These are phyloP conservation scores for Sakesphorus luctuosus DNA, from an alignment of 2,113 vertebrate genomes.

Conservation along the genomic window DNA sequence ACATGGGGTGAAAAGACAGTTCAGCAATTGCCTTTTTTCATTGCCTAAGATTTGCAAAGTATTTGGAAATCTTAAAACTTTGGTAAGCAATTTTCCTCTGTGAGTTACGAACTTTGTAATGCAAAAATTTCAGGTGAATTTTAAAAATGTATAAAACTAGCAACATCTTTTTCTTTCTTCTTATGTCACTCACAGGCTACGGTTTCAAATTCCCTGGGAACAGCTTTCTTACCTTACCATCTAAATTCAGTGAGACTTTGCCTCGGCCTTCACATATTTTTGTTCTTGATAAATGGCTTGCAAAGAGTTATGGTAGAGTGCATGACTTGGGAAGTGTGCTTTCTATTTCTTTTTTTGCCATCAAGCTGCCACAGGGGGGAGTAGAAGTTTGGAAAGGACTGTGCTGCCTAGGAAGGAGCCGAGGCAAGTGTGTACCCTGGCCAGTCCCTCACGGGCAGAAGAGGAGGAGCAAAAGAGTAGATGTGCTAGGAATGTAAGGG, in stretches of 20 bases:
- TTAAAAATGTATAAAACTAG: background rate
- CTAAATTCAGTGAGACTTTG: background rate
- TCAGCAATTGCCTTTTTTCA: background rate
- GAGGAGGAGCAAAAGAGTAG: background rate
- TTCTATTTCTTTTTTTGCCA: conserved; percentile 2
- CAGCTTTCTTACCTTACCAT: background rate
- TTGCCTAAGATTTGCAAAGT: background rate
- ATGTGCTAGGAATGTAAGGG: background rate
- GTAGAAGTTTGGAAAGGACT: conserved; percentile 61
- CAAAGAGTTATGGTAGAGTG: background rate
- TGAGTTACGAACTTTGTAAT: background rate
- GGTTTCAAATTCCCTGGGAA: background rate
- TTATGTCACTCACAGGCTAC: background rate
- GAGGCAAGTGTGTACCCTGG: background rate
- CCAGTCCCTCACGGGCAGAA: background rate
- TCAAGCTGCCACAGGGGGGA: conserved; percentile 68
- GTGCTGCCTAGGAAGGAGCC: background rate
- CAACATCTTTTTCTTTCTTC: background rate
- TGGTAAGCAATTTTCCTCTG: background rate
- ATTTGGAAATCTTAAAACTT: background rate
- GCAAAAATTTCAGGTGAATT: background rate
- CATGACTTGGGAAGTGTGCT: background rate
- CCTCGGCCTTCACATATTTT: background rate
- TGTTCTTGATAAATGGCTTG: background rate
- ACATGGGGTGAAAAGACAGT: conserved; percentile 16